Percentiles rank a stretch among this genome's conserved stretches.
Conservation (phyloP, 2,797 vertebrate species). For the Pitangus sulphuratus region DNA sequence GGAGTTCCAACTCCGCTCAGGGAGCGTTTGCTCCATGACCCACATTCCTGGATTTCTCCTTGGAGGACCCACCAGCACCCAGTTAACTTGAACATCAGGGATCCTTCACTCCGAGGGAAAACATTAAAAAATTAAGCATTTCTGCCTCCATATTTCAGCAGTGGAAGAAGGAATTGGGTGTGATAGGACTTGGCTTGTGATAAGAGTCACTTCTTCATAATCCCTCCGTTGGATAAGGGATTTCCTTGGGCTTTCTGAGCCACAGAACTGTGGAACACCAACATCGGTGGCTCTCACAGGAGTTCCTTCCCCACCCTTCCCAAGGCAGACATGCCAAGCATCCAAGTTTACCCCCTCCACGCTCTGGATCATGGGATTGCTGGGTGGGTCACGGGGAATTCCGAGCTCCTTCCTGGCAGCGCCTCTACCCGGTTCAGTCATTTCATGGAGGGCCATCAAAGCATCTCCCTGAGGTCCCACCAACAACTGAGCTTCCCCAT, state of each 20-base stretch:
- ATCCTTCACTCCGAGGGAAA: not conserved
- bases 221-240: not conserved
- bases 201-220: not conserved
- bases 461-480: not conserved
- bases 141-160: not conserved
- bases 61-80: not conserved
- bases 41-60: not conserved
- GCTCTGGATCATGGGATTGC: not conserved
- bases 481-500: not conserved
- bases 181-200: not conserved
- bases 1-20: not conserved
- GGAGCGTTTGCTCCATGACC: not conserved
- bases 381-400: not conserved
- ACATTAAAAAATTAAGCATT: not conserved
- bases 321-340: not conserved
- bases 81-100: not conserved
- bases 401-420: not conserved
- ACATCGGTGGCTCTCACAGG: not conserved
- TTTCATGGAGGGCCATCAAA: not conserved
- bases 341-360: not conserved
- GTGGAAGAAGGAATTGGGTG: not conserved
- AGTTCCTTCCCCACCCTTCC: not conserved
- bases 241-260: not conserved
- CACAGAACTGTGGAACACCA: not conserved
- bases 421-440: not conserved